Conservation (phyloP, 2,888 invertebrate species). For the Cetonia aurata region DNA sequence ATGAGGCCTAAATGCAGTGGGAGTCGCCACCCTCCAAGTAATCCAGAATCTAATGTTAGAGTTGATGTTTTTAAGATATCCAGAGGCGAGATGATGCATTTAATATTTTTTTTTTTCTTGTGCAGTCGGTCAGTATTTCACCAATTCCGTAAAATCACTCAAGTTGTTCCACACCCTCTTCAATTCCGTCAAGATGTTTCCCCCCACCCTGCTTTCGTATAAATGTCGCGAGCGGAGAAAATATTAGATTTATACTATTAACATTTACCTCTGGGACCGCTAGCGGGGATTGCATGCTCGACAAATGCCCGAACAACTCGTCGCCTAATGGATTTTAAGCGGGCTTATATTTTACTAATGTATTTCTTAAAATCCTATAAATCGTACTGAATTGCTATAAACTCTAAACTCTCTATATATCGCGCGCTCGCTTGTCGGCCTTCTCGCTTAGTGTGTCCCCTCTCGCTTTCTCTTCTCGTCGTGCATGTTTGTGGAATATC, state of each 20-base stretch:
- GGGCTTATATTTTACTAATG: slow-evolving; percentile 60
- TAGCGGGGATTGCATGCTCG: slow-evolving; percentile 48
- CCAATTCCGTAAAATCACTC: not conserved
- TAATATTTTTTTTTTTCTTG: too few species aligned
- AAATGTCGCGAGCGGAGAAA: slow-evolving; percentile 53
- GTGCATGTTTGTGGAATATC: not conserved
- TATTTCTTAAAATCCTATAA: slow-evolving; percentile 61
- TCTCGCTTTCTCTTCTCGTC: too few species aligned
- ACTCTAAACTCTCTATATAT: slow-evolving; percentile 49
- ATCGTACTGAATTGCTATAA: slow-evolving; percentile 55
- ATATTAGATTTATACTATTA: slow-evolving; percentile 57
- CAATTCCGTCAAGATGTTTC: not conserved
- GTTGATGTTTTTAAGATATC: too few species aligned
- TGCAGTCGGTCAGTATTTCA: not conserved
- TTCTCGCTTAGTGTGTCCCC: too few species aligned
- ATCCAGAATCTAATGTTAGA: too few species aligned
- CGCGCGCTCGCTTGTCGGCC: not conserved
- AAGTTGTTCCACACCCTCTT: not conserved
- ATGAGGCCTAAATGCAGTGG: too few species aligned
- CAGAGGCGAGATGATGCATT: too few species aligned
- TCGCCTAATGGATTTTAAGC: slow-evolving; percentile 60
- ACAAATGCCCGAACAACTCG: slow-evolving; percentile 53
- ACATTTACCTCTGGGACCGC: slow-evolving; percentile 52
- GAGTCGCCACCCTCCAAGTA: too few species aligned
- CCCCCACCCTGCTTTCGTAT: slow-evolving; percentile 46